Conservation (phyloP, 2,888 invertebrate species). For the Encarsia formosa region DNA sequence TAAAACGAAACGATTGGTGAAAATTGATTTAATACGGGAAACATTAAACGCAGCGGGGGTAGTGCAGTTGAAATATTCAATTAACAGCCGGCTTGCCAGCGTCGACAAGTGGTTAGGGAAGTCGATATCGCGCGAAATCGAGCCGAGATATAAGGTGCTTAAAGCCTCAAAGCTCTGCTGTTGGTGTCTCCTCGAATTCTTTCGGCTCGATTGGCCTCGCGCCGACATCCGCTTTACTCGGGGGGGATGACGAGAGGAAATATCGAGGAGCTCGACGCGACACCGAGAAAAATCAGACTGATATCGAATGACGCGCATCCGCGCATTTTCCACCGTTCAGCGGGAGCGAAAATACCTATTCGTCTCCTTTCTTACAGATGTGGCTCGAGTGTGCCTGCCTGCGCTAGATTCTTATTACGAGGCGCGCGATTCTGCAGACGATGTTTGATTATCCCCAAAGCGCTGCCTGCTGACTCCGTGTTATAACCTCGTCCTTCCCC, state of each 20-base stretch:
- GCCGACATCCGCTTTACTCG: neutral
- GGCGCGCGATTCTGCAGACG: no score
- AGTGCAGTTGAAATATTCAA: constrained; percentile 13
- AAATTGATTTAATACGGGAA: constrained; percentile 6
- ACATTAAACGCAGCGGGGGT: no score
- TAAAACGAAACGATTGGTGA: constrained; percentile 4
- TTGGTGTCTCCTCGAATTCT: constrained; percentile 3
- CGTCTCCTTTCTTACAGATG: no score
- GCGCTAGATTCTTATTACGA: no score
- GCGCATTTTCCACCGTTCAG: constrained; percentile 14
- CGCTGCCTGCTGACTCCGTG: neutral
- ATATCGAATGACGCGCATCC: constrained; percentile 22
- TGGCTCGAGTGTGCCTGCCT: no score
- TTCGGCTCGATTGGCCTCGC: constrained; percentile 20
- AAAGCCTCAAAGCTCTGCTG: neutral
- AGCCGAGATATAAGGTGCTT: neutral
- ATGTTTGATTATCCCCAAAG: neutral
- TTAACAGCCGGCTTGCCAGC: neutral
- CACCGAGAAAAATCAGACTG: constrained; percentile 9
- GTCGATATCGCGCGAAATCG: neutral
- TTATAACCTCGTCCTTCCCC: no score
- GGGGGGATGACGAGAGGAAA: neutral
- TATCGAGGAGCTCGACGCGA: neutral
- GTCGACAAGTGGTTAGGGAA: neutral
- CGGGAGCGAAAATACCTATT: no score